Base-by-base conservation (phyloP, 2,888 invertebrate genomes). In the Crocallis elinguaria region DNA sequence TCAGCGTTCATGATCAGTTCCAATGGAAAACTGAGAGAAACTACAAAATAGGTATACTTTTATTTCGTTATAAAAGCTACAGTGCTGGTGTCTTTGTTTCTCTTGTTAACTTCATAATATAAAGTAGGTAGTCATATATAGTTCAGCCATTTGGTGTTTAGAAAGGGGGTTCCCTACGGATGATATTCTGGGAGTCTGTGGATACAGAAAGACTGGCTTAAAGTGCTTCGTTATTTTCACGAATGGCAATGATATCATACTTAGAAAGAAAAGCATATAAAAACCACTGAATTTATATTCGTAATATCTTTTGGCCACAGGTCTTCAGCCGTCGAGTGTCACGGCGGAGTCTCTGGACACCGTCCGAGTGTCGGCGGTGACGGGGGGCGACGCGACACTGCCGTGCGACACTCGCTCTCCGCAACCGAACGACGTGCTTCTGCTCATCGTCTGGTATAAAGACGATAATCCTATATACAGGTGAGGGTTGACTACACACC, bases 361-460 rank as follows among this genome's bases (percentile, higher is more conserved):
- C 35, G 81, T 91, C 52, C 93, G 94, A 72, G 93, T 94, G 68
- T 93, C 93, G 67, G 95, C 95, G 14, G 94, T 97, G 75, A 94
- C 96, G 57, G 95, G 95, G 67, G 96, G 95, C 57, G 95, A 95
- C 69, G 96, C 96, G 46, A 93, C 95, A 71, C 93, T 98, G 67
- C 97, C 97, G 25, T 98, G 98, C 88, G 97, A 97, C 92, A 95
- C 97, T 67, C 94, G 94, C 64, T 94, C 96, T 36, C 94, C 95
- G 43, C 92, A 94, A 64, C 93, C 94, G 33, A 95, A 96, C 69
- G 98, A 97, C 86, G 94, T 95, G 57, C 94, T 96, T 55, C 93
- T 96, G 37, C 93, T 98, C 43, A 96, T 97, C 70, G 96, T 97
- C 44, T 98, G 97, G 97, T 98, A 97, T 84, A 97, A 97, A 84